phyloP scores from a whole-genome alignment of 2,888 invertebrate genomes.

The Erebia palarica region DNA sequence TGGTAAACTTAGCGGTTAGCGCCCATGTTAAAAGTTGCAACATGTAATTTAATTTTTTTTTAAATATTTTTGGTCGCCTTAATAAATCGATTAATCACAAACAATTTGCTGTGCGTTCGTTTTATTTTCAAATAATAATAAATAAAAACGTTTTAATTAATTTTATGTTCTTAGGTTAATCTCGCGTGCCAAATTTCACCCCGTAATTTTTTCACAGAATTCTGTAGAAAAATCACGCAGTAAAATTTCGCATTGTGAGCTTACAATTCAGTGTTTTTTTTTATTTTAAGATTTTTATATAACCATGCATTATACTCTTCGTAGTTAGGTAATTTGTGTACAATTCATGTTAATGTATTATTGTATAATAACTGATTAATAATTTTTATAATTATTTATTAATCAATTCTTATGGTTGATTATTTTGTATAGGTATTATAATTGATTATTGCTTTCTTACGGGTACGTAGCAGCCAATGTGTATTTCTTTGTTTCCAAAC shows the following conservation, averaged over 20 bases:
- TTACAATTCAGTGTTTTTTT: background rate
- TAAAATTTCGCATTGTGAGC: too few species aligned
- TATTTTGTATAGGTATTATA: background rate
- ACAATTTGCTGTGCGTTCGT: too few species aligned
- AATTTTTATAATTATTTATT: background rate
- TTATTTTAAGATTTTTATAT: background rate
- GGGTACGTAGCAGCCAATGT: slow-evolving; percentile 1
- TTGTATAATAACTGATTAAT: background rate
- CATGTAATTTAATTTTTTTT: background rate
- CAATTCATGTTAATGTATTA: background rate
- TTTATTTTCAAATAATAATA: background rate
- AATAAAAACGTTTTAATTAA: background rate
- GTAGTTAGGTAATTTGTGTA: background rate
- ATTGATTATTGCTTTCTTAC: slow-evolving; percentile 12
- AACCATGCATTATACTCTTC: background rate
- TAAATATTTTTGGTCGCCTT: background rate
- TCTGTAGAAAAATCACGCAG: too few species aligned
- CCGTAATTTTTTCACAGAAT: too few species aligned
- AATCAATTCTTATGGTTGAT: too few species aligned
- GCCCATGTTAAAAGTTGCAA: background rate
- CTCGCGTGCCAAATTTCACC: too few species aligned
- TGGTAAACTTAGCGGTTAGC: background rate
- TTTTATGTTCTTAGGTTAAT: too few species aligned
- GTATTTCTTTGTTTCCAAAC: slow-evolving; percentile 5
- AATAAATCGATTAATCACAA: background rate